Percentiles rank a stretch among this genome's conserved stretches.
Conservation (phyloP, 2,797 vertebrate species). For the Phoeniculus purpureus region DNA sequence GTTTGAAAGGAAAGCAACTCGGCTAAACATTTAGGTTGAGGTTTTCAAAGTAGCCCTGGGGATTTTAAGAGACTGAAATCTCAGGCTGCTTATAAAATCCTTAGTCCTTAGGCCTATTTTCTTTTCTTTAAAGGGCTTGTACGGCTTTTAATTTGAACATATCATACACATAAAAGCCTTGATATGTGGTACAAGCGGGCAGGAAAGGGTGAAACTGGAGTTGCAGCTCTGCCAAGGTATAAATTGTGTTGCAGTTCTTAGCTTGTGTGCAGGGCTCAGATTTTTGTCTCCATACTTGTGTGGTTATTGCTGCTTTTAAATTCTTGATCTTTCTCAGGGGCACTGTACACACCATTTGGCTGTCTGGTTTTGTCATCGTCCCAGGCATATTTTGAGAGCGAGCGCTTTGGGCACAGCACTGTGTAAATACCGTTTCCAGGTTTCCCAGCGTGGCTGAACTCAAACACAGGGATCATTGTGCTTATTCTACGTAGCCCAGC, state of each 20-base stretch:
- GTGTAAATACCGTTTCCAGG: not conserved
- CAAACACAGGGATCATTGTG: not conserved
- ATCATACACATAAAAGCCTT: not conserved
- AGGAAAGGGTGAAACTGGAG: not conserved
- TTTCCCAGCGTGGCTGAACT: not conserved
- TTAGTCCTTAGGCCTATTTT: not conserved
- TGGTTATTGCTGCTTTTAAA: not conserved
- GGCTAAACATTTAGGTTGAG: conserved; percentile 12
- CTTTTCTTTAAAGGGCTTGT: not conserved
- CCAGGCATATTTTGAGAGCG: not conserved
- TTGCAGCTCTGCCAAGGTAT: not conserved
- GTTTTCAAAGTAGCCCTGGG: not conserved
- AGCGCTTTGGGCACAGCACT: not conserved
- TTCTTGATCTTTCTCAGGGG: not conserved
- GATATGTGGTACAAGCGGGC: not conserved
- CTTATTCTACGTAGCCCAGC: rapidly evolving
- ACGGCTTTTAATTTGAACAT: not conserved
- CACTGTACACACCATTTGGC: not conserved
- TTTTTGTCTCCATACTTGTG: not conserved
- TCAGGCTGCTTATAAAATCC: not conserved
- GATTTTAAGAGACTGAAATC: not conserved
- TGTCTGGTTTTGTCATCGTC: not conserved
- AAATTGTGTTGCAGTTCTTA: not conserved
- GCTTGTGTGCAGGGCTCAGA: not conserved
- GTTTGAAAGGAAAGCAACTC: conserved; percentile 31